phyloP scores from a whole-genome alignment of 2,113 vertebrate genomes.

The Maylandia zebra region DNA sequence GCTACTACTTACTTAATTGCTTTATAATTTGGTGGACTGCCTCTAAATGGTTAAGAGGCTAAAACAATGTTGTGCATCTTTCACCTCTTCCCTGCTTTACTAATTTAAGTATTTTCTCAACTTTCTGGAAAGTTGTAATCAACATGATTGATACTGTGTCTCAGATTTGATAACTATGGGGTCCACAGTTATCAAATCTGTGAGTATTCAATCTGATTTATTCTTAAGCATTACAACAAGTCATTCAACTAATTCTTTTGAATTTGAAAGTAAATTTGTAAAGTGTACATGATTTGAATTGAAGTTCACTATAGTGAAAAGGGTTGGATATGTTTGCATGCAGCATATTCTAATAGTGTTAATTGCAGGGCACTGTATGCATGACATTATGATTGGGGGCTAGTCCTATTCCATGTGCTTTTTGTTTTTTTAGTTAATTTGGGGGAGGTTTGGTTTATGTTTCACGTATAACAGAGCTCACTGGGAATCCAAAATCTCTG shows the following conservation, averaged over 20 bases:
- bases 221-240: not conserved
- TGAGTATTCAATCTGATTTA: not conserved
- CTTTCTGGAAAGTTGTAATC: not conserved
- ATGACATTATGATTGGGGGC: not conserved
- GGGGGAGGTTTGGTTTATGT: not conserved
- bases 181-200: not conserved
- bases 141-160: not conserved
- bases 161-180: not conserved
- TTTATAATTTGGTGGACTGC: not conserved
- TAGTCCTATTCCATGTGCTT: not conserved
- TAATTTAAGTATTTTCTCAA: not conserved
- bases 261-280: not conserved
- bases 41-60: not conserved
- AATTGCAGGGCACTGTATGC: not conserved
- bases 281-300: not conserved
- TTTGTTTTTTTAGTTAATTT: not conserved
- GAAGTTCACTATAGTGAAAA: not conserved
- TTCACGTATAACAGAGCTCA: not conserved
- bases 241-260: not conserved
- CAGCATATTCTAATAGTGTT: not conserved
- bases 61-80: not conserved
- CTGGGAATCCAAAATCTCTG: not conserved
- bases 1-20: not conserved
- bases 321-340: not conserved
- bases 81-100: not conserved